phyloP scores from a whole-genome alignment of 1,140 invertebrate genomes.

The Aporrectodea caliginosa region DNA sequence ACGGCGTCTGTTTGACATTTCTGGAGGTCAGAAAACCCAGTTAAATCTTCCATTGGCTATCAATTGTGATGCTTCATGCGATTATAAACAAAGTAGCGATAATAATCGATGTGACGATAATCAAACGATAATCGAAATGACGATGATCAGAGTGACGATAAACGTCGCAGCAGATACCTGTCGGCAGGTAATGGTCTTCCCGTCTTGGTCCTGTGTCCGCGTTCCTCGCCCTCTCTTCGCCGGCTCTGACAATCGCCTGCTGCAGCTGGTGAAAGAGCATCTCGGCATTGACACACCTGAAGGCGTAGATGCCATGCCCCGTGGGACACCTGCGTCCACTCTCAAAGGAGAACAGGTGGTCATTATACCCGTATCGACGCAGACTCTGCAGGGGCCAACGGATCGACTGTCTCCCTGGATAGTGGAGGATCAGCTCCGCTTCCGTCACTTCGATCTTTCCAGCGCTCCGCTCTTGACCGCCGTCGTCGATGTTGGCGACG shows the following conservation, averaged over 20 bases:
- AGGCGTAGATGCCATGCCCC: background rate
- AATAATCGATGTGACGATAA: no score
- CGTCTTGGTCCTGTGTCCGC: background rate
- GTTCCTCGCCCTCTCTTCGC: background rate
- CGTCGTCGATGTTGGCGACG: constrained; percentile 50
- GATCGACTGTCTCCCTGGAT: constrained; percentile 58
- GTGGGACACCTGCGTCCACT: background rate
- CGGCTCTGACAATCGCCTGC: background rate
- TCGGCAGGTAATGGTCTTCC: no score
- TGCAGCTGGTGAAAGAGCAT: background rate
- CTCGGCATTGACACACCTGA: background rate
- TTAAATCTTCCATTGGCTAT: no score
- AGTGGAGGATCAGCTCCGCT: constrained; percentile 75
- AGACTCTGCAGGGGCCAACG: background rate
- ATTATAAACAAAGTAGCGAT: no score
- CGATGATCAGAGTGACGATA: no score
- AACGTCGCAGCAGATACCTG: no score
- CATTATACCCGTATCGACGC: background rate
- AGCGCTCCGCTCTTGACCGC: constrained; percentile 62
- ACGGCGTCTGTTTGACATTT: no score
- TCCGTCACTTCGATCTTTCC: constrained; percentile 82
- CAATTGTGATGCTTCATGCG: no score
- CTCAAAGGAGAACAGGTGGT: background rate
- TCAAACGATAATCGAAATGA: no score
- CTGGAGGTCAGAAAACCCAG: no score